Base-by-base conservation (phyloP, 2,113 vertebrate genomes). In the Marcusenius ussheri region DNA sequence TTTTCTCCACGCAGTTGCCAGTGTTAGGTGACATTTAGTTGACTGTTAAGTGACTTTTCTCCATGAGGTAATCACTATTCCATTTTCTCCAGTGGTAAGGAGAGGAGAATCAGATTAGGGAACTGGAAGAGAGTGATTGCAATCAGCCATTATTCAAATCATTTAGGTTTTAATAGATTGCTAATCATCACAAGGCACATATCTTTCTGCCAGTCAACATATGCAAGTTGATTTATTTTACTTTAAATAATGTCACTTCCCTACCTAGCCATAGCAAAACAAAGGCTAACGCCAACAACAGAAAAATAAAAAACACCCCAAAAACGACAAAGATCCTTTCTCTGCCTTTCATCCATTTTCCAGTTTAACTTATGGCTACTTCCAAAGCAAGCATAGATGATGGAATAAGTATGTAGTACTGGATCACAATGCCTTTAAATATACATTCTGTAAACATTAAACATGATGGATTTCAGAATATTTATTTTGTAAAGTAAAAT, bases 101-200 rank as follows among this genome's bases (percentile, higher is more conserved):
- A 66, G 39, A 19, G 49, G 85, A 84, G 50, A 50, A 24, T 39
- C n/a, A 56, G 31, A 58, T 90, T 77, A 89, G 84, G 49, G 62
- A 62, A 90, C 87, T 89, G 45, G 19, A 27, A 90, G 89, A 90
- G 89, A 90, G 90, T 93, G 92, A 93, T 93, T 93, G 93, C 93
- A 93, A 93, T 92, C 92, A 93, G 90, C 77, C 89, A 27, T 93
- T 91, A 92, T 93, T 93, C 91, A 92, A 88, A 91, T 90, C 90
- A 93, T 92, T 92, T 92, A 86, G 80, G 91, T 90, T 92, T 91
- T 91, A 90, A 92, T 92, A 90, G 91, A 92, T 88, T 85, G 77
- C 90, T 91, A 85, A 89, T 93, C 90, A 91, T 56, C 31, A 47
- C 58, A 89, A 89, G 89, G 89, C 83, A 90, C 51, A 89, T 83